Conservation (phyloP, 2,113 vertebrate genomes). For the Aspidoscelis tigris region DNA sequence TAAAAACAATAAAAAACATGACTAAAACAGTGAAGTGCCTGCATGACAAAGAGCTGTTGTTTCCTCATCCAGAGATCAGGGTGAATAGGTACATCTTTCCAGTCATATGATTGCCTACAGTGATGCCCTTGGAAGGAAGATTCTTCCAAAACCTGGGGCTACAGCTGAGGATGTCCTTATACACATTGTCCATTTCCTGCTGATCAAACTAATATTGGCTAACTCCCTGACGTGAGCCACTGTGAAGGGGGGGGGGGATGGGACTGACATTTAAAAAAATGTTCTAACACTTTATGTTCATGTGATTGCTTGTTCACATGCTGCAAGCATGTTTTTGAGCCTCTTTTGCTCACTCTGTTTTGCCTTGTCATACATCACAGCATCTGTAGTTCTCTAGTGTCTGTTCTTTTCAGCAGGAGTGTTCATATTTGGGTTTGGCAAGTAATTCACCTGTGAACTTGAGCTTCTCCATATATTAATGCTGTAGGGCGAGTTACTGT, state of each 20-base stretch:
- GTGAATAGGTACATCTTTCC: too few relatives aligned
- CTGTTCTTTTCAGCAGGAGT: not conserved
- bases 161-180: too few relatives aligned
- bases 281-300: slow-evolving; percentile 3
- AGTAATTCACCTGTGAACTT: slow-evolving; percentile 11
- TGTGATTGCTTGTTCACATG: not conserved
- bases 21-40: too few relatives aligned
- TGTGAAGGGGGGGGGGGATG: not conserved
- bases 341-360: not conserved
- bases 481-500: not conserved
- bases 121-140: too few relatives aligned
- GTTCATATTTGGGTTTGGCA: not conserved
- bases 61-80: too few relatives aligned
- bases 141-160: too few relatives aligned
- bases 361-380: slow-evolving; percentile 4
- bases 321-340: not conserved
- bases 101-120: too few relatives aligned
- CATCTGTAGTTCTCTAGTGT: not conserved
- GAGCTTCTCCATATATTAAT: not conserved
- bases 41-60: too few relatives aligned
- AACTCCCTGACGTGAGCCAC: not conserved
- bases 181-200: not conserved
- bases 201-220: not conserved
- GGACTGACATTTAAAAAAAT: not conserved
- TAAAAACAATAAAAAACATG: too few relatives aligned